A percentile compares a stretch with the other conserved stretches of the same genome.
Evolutionary conservation across 2,888 invertebrate species (phyloP).

Genomic region (Oscheius sp.): DNA sequence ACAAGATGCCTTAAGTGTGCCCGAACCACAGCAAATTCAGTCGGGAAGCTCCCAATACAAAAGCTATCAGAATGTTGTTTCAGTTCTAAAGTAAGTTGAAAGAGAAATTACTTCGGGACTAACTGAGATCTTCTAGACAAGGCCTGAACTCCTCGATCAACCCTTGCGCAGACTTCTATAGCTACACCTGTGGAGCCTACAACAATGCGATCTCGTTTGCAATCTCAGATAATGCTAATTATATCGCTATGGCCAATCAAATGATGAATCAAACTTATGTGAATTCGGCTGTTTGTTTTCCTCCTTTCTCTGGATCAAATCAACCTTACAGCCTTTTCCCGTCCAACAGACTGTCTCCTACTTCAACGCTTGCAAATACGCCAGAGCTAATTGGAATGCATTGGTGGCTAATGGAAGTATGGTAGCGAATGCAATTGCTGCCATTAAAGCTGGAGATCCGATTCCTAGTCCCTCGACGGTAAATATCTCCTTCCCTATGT

Average conservation of each 20-base stretch:
- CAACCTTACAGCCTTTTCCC: constrained; percentile 40
- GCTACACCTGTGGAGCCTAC: constrained; percentile 49
- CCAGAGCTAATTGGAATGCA: constrained; percentile 39
- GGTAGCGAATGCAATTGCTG: neutral
- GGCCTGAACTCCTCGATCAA: constrained; percentile 45
- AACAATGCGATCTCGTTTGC: constrained; percentile 44
- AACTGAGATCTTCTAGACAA: constrained; percentile 30
- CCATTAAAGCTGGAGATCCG: constrained; percentile 10
- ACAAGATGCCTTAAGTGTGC: neutral
- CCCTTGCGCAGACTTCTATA: constrained; percentile 60
- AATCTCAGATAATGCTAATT: constrained; percentile 41
- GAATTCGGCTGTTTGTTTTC: constrained; percentile 31
- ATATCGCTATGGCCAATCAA: constrained; percentile 36
- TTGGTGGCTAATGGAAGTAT: constrained; percentile 29
- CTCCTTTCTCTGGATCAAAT: neutral
- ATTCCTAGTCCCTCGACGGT: no score
- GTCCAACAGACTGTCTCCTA: constrained; percentile 44
- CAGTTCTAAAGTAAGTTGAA: constrained; percentile 31
- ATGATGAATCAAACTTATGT: constrained; percentile 37
- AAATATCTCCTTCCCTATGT: constrained; percentile 39
- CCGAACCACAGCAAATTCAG: neutral
- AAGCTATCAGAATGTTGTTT: constrained; percentile 25
- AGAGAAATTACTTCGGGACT: neutral
- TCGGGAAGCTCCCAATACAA: constrained; percentile 18
- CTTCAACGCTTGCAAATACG: constrained; percentile 38